Conservation (phyloP, 2,888 invertebrate genomes). For the Phyllotreta cruciferae region DNA sequence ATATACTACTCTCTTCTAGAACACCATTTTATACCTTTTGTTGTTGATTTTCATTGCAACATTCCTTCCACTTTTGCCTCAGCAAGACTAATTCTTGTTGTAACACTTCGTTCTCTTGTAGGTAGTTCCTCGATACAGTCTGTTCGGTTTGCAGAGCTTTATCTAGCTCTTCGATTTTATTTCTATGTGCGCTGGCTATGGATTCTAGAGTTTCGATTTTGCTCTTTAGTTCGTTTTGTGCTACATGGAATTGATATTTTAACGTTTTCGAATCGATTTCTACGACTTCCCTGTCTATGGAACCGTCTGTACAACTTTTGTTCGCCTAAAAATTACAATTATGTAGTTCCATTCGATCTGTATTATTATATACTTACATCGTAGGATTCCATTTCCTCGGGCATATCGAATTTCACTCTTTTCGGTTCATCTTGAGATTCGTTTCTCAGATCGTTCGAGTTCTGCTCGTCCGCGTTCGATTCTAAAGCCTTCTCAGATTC, state of each 20-base stretch:
- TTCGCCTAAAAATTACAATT: slow-evolving; percentile 19
- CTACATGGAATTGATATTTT: slow-evolving; percentile 58
- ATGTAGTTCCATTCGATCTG: background rate
- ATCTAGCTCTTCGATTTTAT: slow-evolving; percentile 51
- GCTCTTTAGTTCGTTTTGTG: slow-evolving; percentile 54
- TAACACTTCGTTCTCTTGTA: slow-evolving; percentile 50
- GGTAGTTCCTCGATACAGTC: slow-evolving; percentile 45
- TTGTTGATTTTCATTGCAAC: slow-evolving; percentile 62
- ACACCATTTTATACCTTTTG: slow-evolving; percentile 55
- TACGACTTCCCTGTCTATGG: slow-evolving; percentile 36
- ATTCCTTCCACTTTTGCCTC: slow-evolving; percentile 61
- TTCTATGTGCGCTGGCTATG: slow-evolving; percentile 49
- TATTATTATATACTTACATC: slow-evolving; percentile 26
- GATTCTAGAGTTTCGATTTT: slow-evolving; percentile 55
- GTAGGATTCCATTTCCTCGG: slow-evolving; percentile 38
- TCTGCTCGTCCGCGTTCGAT: slow-evolving; percentile 36
- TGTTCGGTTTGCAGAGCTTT: slow-evolving; percentile 50
- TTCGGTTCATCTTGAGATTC: slow-evolving; percentile 38
- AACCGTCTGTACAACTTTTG: slow-evolving; percentile 31
- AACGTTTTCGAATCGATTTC: slow-evolving; percentile 56
- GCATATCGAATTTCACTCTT: slow-evolving; percentile 48
- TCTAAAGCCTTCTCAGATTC: slow-evolving; percentile 37
- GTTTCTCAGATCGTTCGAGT: slow-evolving; percentile 29
- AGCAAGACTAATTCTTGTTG: slow-evolving; percentile 53
- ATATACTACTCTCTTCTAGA: background rate